Base-by-base conservation (phyloP, 2,113 vertebrate genomes). In the Passer domesticus region DNA sequence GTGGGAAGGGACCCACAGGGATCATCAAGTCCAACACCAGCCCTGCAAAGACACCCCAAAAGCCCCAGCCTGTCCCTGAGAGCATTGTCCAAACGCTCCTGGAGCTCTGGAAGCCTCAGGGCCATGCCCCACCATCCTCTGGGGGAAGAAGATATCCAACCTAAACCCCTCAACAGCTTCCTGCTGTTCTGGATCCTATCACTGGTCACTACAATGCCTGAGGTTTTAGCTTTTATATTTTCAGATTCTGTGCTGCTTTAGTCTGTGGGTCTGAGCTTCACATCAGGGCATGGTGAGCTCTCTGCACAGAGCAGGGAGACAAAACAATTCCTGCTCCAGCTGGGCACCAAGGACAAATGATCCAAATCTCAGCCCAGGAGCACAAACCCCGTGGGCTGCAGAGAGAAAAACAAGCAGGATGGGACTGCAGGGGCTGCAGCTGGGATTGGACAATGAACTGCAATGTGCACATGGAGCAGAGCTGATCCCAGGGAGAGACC, bases 11-110 rank as follows among this genome's bases (percentile, higher is more conserved):
- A 31, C 30, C 10, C 70, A 55, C 25, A 27, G 3, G n/a, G 18
- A 69, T 13, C 55, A 49, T 19, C 13, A 2, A 47, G 9, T 13
- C 23, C 62, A n/a, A 6, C 24, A 25, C 20, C 19, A 33, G 14
- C 20, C 47, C 46, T 68, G 39, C n/a, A 47, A 3, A 41, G 41
- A 75, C 8, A 24, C 5, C 11, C 24, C 47, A 83, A 23, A 3
- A 47, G 35, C 1, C 41, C 30, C n/a, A 76, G 3, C 17, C 28
- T 14, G 12, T 23, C 5, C 17, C 30, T 63, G 24, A 2, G 6
- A 70, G 41, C 0, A 1, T 0, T 64, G 6, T 13, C 62, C 39
- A 25, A 62, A 55, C 0, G 0, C 4, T 31, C 30, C 62, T 41
- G 16, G 69, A 89, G 63, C n/a, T 53, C 39, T 47, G 78, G n/a